A percentile compares a stretch with the other conserved stretches of the same genome.
These are phyloP conservation scores for Clarias magur DNA, from an alignment of 2,113 vertebrate species.

Conservation along the genomic window DNA sequence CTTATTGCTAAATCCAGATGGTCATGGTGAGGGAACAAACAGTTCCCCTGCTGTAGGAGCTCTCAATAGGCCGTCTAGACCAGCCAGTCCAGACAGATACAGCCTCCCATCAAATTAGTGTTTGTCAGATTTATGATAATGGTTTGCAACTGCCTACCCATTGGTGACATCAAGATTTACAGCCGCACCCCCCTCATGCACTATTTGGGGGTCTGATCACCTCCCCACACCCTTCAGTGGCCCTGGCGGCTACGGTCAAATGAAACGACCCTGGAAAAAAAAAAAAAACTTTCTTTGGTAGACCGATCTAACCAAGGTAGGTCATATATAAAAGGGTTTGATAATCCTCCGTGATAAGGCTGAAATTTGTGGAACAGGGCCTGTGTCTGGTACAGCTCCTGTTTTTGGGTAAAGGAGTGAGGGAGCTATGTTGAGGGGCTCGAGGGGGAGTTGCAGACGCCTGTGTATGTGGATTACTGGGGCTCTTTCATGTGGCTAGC, in stretches of 20 bases:
- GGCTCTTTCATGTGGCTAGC: conserved; percentile 85
- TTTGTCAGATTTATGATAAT: conserved; percentile 99
- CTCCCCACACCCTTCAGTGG: conserved; percentile 44
- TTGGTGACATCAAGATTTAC: conserved; percentile 99
- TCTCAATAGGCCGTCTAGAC: conserved; percentile 99
- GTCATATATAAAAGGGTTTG: conserved; percentile 62
- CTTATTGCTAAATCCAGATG: conserved; percentile 98
- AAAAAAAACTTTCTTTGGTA: conserved; percentile 55
- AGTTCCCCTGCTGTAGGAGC: conserved; percentile 91
- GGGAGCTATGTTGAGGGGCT: conserved; percentile 66
- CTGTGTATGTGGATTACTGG: conserved; percentile 78
- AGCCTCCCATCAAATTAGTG: conserved; percentile 99
- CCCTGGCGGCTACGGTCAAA: conserved; percentile 49
- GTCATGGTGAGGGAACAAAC: conserved; percentile 88
- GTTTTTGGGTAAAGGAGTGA: conserved; percentile 63
- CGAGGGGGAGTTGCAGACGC: conserved; percentile 68
- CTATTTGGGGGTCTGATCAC: conserved; percentile 50
- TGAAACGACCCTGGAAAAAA: conserved; percentile 57
- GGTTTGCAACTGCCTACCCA: conserved; percentile 97
- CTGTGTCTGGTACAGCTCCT: conserved; percentile 72
- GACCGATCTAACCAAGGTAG: conserved; percentile 69
- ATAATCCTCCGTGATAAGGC: conserved; percentile 74
- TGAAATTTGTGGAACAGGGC: conserved; percentile 66
- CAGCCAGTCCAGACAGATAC: conserved; percentile 99
- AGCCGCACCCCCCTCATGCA: conserved; percentile 65